Base-by-base conservation (phyloP, 2,888 invertebrate genomes). In the Tuta absoluta region DNA sequence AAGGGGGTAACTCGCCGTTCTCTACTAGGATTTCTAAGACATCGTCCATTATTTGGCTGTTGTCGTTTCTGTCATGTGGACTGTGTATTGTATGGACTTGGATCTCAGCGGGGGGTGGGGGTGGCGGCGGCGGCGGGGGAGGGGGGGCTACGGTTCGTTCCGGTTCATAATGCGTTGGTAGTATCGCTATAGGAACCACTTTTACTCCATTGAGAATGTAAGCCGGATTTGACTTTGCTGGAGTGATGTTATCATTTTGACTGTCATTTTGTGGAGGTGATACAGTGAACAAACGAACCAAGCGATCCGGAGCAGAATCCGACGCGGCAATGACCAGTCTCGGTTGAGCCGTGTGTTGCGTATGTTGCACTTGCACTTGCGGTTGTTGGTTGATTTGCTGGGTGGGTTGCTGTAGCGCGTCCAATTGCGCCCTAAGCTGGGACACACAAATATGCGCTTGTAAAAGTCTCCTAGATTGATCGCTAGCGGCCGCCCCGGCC, bases 21-120 rank as follows among this genome's bases (percentile, higher is more conserved):
- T 98, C 96, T 56, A 98, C 98, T 14, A 98, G 93, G 72, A 98
- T 98, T 81, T 98, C 98, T 63, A 98, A 89, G 0, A 98, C 98
- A 84, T 98, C 98, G 79, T 97, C 97, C 76, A 98, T 96, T 63
- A 95, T 95, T 81, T 97, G 96, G 76, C 96, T 96, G 78, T 89
- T 77, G 75, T 92, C 85, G 71, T 79, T 76, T 45, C 72, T 77
- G 63, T 87, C 84, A 64, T 33, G 33, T 33, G 33, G 33, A 8
- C 33, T 33, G 33, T 33, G 33, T 8, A 33, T 33, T 10, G 33
- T 10, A 10, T 33, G 69, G 0, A 75, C 65, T 0, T 74, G 68
- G 49, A 79, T 85, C 38, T 82, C 82, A 69, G 82, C 75, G 48
- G 84, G 82, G 11, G 85, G 84, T 41, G 82, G 81, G 23, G 84